Evolutionary conservation across 2,888 invertebrate species (phyloP).

Genomic region (Petrolisthes cinctipes): DNA sequence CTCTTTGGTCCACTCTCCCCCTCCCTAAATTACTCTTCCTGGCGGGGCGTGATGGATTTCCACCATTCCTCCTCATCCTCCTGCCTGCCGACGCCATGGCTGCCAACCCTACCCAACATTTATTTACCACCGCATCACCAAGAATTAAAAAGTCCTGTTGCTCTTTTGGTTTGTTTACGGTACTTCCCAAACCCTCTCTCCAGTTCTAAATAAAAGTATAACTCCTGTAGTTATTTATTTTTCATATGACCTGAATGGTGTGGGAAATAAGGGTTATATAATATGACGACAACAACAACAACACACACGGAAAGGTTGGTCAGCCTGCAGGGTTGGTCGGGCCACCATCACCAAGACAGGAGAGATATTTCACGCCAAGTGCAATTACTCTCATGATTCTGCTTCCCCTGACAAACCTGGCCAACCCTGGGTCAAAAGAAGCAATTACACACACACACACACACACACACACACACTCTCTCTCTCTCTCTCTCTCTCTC

Average conservation of each 20-base stretch:
- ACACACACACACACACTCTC: neutral
- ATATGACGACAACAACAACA: neutral
- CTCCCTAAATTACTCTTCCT: slow-evolving; percentile 40
- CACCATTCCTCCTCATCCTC: slow-evolving; percentile 42
- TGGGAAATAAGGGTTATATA: neutral
- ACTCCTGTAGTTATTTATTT: no score
- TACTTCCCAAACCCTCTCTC: no score
- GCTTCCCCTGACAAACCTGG: neutral
- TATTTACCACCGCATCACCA: neutral
- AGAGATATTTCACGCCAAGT: neutral
- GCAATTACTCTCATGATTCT: neutral
- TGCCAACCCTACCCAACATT: neutral
- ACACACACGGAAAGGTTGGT: neutral
- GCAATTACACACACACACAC: slow-evolving; percentile 25
- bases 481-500: neutral
- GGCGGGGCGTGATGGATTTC: slow-evolving; percentile 35
- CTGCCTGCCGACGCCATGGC: neutral
- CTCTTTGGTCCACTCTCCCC: slow-evolving; percentile 15
- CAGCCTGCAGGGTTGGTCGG: neutral
- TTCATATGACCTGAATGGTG: neutral
- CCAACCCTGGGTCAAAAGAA: neutral
- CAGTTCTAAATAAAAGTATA: no score
- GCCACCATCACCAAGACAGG: neutral
- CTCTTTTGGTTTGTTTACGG: no score
- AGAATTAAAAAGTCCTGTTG: no score